Evolutionary conservation across 2,113 vertebrate genomes (phyloP), one percentile per base, ranked within the genome.

Genomic region (Pithys albifrons): DNA sequence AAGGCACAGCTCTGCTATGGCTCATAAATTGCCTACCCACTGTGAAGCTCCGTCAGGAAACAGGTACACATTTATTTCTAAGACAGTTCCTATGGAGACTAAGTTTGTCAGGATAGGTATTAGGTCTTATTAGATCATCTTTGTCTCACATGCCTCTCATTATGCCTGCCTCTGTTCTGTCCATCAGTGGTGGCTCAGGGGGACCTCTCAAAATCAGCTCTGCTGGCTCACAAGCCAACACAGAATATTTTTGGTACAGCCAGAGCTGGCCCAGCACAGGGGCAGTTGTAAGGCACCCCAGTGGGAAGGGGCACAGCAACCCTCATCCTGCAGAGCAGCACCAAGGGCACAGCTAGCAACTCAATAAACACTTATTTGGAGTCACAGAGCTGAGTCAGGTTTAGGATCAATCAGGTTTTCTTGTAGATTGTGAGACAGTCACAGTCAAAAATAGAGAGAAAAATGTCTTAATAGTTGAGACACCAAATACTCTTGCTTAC

Each of bases 131-230:
- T 29, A 75, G 55, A 66, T 28, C 41, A n/a, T 51, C 51, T 65
- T 51, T 8, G 2, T 39, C 66, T 89, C 80, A 70, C 28, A 49
- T 0, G 0, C 6, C 6, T 54, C 46, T 59, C 0, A 0, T 62
- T 39, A 27, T 16, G 14, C 52, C 64, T 49, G 28, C n/a, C 46
- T 74, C 65, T 73, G 37, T 65, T 73, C 58, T 57, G 66, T 70
- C 71, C 57, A 46, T 51, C 70, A 43, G 9, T 4, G 2, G 1
- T 49, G 59, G 28, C 31, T 29, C 46, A 45, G 52, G 65, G 17
- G 14, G 20, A 37, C n/a, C 35, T 65, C 73, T 73, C 54, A n/a
- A 45, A n/a, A 31, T 28, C 27, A 77, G 37, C 66, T 22, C 59
- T 10, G 12, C n/a, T 18, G 14, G 31, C 16, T 23, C 71, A 43